Evolutionary conservation across 2,113 vertebrate species (phyloP).

Genomic region (Regulus satrapa): DNA sequence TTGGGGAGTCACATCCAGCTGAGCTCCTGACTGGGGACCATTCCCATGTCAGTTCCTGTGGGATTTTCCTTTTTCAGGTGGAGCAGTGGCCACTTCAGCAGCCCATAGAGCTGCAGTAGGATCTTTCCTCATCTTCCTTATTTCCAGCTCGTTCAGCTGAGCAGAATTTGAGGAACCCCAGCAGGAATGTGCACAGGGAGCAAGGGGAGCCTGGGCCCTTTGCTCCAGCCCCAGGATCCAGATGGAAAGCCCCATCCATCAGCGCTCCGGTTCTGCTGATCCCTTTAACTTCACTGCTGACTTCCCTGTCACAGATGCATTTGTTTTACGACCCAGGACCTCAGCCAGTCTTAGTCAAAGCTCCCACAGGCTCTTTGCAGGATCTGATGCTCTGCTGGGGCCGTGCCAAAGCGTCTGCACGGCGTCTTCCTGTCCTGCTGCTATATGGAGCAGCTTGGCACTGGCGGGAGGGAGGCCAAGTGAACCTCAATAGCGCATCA

Average conservation of each 20-base stretch:
- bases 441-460: neutral
- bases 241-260: neutral
- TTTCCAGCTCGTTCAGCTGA: accelerated
- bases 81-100: neutral
- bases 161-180: neutral
- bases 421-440: constrained; percentile 47
- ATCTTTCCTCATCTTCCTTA: neutral
- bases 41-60: accelerated
- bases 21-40: neutral
- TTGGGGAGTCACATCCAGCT: accelerated
- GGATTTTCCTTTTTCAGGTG: neutral
- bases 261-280: neutral
- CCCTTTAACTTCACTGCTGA: neutral
- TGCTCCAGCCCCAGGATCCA: neutral
- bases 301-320: constrained; percentile 35
- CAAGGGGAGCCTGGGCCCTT: neutral
- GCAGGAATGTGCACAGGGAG: accelerated
- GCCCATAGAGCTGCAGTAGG: accelerated
- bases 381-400: constrained; percentile 59
- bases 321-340: constrained; percentile 45
- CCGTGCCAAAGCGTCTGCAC: constrained; percentile 48
- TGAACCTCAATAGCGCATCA: neutral
- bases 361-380: neutral
- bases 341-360: constrained; percentile 36
- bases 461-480: constrained; percentile 27